These are phyloP conservation scores for Psephotus haematonotus DNA, from an alignment of 2,113 vertebrate genomes.

Conservation along the genomic window DNA sequence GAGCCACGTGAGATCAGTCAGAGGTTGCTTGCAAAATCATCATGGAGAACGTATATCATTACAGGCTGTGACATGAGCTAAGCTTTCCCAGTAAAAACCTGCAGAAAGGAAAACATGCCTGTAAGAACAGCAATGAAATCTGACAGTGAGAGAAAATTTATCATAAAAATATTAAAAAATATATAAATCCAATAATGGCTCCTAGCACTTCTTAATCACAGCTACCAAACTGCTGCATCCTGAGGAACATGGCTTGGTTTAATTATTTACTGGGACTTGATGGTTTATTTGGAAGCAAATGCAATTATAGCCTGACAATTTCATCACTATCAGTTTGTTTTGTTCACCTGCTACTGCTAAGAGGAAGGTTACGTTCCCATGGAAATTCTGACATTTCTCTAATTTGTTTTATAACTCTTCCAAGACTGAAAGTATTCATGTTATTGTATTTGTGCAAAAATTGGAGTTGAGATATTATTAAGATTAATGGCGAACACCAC, in stretches of 20 bases:
- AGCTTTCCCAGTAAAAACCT: constrained; percentile 29
- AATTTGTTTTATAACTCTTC: constrained; percentile 52
- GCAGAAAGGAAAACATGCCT: constrained; percentile 21
- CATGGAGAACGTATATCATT: not conserved
- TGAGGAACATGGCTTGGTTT: constrained; percentile 61
- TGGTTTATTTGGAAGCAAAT: constrained; percentile 69
- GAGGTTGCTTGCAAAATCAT: constrained; percentile 53
- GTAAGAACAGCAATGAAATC: constrained; percentile 50
- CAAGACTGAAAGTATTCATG: constrained; percentile 29
- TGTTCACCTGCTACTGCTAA: constrained; percentile 55
- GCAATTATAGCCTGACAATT: constrained; percentile 67
- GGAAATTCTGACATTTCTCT: constrained; percentile 63
- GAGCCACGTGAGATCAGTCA: not conserved
- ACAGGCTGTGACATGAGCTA: not conserved
- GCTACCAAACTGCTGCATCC: constrained; percentile 47
- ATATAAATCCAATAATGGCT: constrained; percentile 54
- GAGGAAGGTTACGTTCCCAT: constrained; percentile 53
- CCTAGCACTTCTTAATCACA: constrained; percentile 66
- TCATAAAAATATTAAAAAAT: constrained; percentile 21
- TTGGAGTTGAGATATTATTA: constrained; percentile 32
- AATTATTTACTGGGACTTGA: constrained; percentile 71
- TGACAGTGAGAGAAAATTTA: constrained; percentile 57
- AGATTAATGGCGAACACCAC: constrained; percentile 35
- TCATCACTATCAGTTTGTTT: constrained; percentile 68
- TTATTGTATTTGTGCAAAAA: constrained; percentile 44